These are phyloP conservation scores for Callorhinus ursinus DNA, from an alignment of 2,113 vertebrate genomes.

Conservation along the genomic window DNA sequence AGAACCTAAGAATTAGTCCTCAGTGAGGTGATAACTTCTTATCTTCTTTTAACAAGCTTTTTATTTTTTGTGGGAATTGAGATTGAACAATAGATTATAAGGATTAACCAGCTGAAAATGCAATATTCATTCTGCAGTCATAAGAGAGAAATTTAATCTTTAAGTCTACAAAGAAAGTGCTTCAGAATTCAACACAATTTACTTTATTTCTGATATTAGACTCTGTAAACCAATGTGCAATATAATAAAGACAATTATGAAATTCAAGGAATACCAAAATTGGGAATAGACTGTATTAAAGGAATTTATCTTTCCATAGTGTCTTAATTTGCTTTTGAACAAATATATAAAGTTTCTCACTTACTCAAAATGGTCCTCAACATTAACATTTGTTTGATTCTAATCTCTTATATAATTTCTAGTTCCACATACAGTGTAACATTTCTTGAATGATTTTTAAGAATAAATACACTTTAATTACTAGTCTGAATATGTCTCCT, in stretches of 20 bases:
- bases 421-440: not conserved
- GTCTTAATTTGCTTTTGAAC: not conserved
- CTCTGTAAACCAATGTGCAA: conserved; percentile 24
- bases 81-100: conserved; percentile 54
- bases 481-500: not conserved
- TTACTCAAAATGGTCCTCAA: not conserved
- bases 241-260: not conserved
- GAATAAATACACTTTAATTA: not conserved
- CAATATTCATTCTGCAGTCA: not conserved
- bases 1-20: conserved; percentile 59
- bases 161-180: conserved; percentile 29
- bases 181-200: conserved; percentile 45
- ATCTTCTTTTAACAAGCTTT: conserved; percentile 74
- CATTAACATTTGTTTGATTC: not conserved
- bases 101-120: conserved; percentile 49
- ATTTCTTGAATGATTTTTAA: not conserved
- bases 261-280: not conserved
- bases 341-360: not conserved
- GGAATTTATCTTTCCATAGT: not conserved
- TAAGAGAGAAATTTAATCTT: conserved; percentile 70
- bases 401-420: not conserved
- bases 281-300: not conserved
- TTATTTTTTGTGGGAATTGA: conserved; percentile 71
- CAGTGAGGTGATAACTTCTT: conserved; percentile 56
- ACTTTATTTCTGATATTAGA: conserved; percentile 58